Base-by-base conservation (phyloP, 2,113 vertebrate genomes). In the Datnioides undecimradiatus region DNA sequence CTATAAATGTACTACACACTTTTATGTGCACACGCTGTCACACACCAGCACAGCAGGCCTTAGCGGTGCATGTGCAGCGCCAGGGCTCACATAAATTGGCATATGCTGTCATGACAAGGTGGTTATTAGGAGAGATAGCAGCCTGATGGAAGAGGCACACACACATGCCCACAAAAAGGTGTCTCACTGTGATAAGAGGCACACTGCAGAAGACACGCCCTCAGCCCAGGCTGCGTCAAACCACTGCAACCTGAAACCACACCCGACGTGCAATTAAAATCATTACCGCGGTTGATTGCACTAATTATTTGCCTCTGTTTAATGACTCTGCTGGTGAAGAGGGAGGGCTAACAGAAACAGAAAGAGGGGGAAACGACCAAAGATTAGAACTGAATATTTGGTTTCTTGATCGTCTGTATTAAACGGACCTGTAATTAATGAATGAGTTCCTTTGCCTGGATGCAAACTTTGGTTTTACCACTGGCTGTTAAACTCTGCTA, bases 131-230 rank as follows among this genome's bases (percentile, higher is more conserved):
- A 84, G 65, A 55, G 66, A 88, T 79, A 31, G 58, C 66, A 48
- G 73, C 66, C 55, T 57, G 67, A 58, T 66, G 75, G 55, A 73
- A 57, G 45, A 70, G 3, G 38, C 59, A 38, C 66, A 74, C 70
- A 62, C 52, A 70, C 55, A 45, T 8, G 9, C 49, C 13, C 52
- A 55, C 27, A 48, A 70, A 43, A 85, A 83, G 74, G 81, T 88
- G 79, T 80, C 75, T 71, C n/a, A 3, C 72, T 55, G 60, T 74
- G 85, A 91, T 83, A 89, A 89, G 65, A 84, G 59, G 46, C 17
- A 25, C 52, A 14, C 45, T 31, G 69, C 55, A 60, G 62, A 57
- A 70, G 62, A 77, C 76, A 80, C 75, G 7, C 81, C 73, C 31
- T 72, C 55, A 65, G 58, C 64, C 76, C 33, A 60, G 73, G 55